Evolutionary conservation across 2,113 vertebrate species (phyloP).

Genomic region (Cololabis saira): DNA sequence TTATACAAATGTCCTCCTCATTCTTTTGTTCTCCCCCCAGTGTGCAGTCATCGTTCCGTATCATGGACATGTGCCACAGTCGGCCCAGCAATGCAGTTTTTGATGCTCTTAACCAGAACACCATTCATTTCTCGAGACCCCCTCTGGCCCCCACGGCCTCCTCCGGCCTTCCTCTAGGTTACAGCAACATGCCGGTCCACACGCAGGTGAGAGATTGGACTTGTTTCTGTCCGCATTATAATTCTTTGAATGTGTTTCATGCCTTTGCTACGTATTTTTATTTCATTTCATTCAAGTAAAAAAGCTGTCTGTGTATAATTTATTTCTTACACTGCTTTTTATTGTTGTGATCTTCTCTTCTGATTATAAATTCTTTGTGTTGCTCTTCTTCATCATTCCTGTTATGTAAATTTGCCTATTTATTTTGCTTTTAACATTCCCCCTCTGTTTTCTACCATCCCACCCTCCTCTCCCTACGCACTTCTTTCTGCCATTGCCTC

Average conservation of each 20-base stretch:
- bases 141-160: slow-evolving; percentile 81
- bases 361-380: background rate
- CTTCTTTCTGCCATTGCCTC: background rate
- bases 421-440: too few species aligned
- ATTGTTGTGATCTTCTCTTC: too few species aligned
- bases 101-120: slow-evolving; percentile 91
- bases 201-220: slow-evolving; percentile 84
- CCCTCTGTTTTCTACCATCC: background rate
- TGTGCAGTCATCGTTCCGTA: slow-evolving; percentile 96
- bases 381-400: background rate
- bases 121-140: slow-evolving; percentile 87
- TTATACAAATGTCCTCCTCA: background rate
- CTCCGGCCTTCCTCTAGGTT: slow-evolving; percentile 86
- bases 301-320: too few species aligned
- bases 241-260: background rate
- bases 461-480: background rate
- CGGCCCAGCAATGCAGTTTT: slow-evolving; percentile 81
- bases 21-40: slow-evolving; percentile 66
- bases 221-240: too few species aligned
- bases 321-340: too few species aligned
- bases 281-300: background rate
- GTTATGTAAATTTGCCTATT: background rate
- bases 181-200: slow-evolving; percentile 91
- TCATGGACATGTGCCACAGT: slow-evolving; percentile 95
- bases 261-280: background rate